Percentiles rank a stretch among this genome's conserved stretches.
Conservation (phyloP, 2,888 invertebrate species). For the Monopis laevigella region DNA sequence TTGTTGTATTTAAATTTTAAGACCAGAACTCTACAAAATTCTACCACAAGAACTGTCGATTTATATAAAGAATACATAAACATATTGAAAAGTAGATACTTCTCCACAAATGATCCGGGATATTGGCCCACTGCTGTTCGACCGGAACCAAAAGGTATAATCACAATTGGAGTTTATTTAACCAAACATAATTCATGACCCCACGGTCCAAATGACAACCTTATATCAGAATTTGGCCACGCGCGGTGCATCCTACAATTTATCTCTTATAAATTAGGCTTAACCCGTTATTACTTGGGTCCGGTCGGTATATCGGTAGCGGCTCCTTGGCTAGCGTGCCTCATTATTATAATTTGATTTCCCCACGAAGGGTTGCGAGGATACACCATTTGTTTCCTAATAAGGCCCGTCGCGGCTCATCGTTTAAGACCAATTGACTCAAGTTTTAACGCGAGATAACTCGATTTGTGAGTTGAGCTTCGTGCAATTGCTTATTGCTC, state of each 20-base stretch:
- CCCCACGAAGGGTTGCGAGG: conserved; percentile 40
- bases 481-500: conserved; percentile 56
- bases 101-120: too few relatives aligned
- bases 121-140: conserved; percentile 8
- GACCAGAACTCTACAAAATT: too few relatives aligned
- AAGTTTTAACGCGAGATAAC: conserved; percentile 41
- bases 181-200: conserved; percentile 44
- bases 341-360: conserved; percentile 62
- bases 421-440: conserved; percentile 37
- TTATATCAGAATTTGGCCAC: conserved; percentile 28
- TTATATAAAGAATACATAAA: conserved; percentile 9
- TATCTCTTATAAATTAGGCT: conserved; percentile 57
- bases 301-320: conserved; percentile 42
- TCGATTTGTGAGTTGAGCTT: conserved; percentile 48
- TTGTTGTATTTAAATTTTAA: too few relatives aligned
- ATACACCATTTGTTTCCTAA: conserved; percentile 56
- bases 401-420: conserved; percentile 39
- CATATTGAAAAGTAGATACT: too few relatives aligned
- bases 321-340: conserved; percentile 44
- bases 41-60: conserved; percentile 4
- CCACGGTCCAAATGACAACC: not conserved
- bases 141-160: conserved; percentile 16
- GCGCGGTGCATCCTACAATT: conserved; percentile 55
- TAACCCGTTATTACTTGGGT: conserved; percentile 49
- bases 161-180: conserved; percentile 40